Percentiles rank a stretch among this genome's conserved stretches.
These are phyloP conservation scores for Sebastes kiyomatsui DNA, from an alignment of 2,797 vertebrate species.

Conservation along the genomic window DNA sequence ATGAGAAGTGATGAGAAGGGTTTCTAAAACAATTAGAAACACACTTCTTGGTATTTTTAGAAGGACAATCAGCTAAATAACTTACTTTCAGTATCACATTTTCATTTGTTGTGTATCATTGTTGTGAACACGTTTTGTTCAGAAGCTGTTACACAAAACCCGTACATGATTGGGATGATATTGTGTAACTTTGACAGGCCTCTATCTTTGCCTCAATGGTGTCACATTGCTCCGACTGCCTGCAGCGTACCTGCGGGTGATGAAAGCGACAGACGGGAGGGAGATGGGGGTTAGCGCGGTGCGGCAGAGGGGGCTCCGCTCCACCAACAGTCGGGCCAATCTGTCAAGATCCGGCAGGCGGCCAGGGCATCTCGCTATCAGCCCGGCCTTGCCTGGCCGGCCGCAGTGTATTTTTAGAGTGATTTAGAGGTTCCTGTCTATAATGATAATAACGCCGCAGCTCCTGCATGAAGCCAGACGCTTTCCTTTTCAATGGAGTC, in stretches of 20 bases:
- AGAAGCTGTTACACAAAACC: neutral
- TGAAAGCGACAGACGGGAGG: slow-evolving; percentile 56
- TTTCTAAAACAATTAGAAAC: neutral
- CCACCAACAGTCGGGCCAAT: slow-evolving; percentile 57
- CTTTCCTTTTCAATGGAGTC: slow-evolving; percentile 44
- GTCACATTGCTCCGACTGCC: slow-evolving; percentile 30
- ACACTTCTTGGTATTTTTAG: neutral
- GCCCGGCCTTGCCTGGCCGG: slow-evolving; percentile 34
- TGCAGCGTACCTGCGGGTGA: slow-evolving; percentile 53
- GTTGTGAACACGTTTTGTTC: neutral
- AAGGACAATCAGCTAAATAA: neutral
- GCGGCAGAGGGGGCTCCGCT: slow-evolving; percentile 43
- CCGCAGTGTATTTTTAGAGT: slow-evolving; percentile 75
- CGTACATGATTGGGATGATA: neutral
- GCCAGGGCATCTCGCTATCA: slow-evolving; percentile 65
- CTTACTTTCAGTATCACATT: neutral
- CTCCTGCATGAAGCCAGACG: slow-evolving; percentile 47
- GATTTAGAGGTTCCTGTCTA: slow-evolving; percentile 74
- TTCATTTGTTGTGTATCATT: neutral
- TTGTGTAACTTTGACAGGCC: slow-evolving; percentile 17
- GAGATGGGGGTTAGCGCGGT: slow-evolving; percentile 15
- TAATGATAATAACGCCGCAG: slow-evolving; percentile 68
- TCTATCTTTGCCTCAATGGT: slow-evolving; percentile 32
- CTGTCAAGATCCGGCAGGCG: slow-evolving; percentile 65
- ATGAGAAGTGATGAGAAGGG: neutral